Evolutionary conservation across 1,140 invertebrate species (phyloP), one percentile per base, ranked within the genome.

Genomic region (Scaptodrosophila lebanonensis): DNA sequence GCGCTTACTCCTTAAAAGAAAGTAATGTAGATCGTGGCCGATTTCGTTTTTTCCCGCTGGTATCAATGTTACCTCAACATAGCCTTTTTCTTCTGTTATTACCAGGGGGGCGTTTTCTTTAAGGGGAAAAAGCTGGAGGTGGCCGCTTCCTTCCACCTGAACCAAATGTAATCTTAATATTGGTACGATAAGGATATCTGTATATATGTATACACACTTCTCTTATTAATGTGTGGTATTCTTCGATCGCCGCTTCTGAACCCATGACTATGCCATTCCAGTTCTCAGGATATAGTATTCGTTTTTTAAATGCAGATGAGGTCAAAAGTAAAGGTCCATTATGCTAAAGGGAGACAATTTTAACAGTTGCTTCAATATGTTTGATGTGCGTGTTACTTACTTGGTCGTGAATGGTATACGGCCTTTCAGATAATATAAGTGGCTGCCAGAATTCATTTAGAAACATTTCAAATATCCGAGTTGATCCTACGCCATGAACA

Each of bases 361-460:
- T n/a, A 5, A 5, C 1, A 22, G 16, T 13, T 3, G 11, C 7
- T 12, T 52, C 1, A 29, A 12, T 2, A 2, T 9, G 1, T 12
- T 3, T 1, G 1, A 2, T 4, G 0, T 0, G 11, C 11, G 1
- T 6, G 8, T 1, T 16, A 3, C 44, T 1, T 27, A 67, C 72
- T 48, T 67, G 11, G 8, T 72, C 73, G 3, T 36, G 68, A 0
- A 29, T 38, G 0, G 40, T 42, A 13, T 77, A 76, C 1, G 18
- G 35, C 4, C 44, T 60, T 4, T 25, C 13, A 1, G n/a, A 7
- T 4, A 77, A 12, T 27, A 79, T 65, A 4, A 53, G 18, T 0
- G 72, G 72, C n/a, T 79, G 68, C 0, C 73, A 73, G 9, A 79
- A 9, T 13, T 54, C 59, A 48, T 77, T 77, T 29, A 77, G 54